Conservation (phyloP, 2,888 invertebrate genomes). For the Standfussiana lucernea region DNA sequence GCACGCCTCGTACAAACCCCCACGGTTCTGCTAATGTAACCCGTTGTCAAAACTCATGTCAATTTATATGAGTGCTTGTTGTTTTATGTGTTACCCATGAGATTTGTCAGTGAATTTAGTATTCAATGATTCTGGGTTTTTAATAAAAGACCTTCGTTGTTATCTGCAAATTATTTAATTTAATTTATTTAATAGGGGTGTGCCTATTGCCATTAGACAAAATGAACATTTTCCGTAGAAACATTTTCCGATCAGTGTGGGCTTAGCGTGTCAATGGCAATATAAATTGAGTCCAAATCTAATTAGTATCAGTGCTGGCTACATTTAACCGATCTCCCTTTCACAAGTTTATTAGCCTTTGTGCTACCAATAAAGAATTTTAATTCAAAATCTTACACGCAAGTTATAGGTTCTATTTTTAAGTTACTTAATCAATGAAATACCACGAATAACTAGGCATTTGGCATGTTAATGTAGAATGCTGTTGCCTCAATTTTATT, state of each 20-base stretch:
- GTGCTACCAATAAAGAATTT: neutral
- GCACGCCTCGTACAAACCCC: no score
- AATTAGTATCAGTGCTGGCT: no score
- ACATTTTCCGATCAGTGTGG: neutral
- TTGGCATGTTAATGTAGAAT: slow-evolving; percentile 10
- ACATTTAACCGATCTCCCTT: no score
- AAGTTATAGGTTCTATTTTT: neutral
- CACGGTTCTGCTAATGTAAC: neutral
- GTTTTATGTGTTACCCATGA: neutral
- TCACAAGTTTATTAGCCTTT: neutral
- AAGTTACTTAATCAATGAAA: neutral
- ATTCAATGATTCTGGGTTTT: neutral
- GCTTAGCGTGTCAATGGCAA: neutral
- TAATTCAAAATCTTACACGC: slow-evolving; percentile 29
- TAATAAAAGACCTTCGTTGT: neutral
- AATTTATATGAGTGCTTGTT: neutral
- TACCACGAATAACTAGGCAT: slow-evolving; percentile 2
- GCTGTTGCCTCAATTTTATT: slow-evolving; percentile 11
- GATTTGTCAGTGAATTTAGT: no score
- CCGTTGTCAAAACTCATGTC: neutral
- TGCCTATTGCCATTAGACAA: neutral
- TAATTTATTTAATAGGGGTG: neutral
- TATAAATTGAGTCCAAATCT: neutral
- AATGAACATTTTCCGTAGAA: neutral
- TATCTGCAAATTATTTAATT: neutral